phyloP scores from a whole-genome alignment of 2,888 invertebrate genomes.

The Tupiocoris notatus region DNA sequence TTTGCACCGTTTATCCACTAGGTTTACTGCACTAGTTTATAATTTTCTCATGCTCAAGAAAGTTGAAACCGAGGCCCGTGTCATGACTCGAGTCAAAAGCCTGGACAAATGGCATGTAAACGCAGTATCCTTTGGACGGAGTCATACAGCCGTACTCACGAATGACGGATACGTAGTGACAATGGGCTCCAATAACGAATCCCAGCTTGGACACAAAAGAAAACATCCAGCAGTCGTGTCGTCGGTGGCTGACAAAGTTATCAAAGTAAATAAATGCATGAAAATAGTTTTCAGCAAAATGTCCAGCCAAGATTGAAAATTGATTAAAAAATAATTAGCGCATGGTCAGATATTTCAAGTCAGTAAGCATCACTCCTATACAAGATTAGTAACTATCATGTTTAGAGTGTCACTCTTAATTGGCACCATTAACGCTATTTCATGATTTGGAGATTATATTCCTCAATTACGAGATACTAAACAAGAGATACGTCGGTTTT shows the following conservation, averaged over 20 bases:
- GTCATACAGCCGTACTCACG: conserved; percentile 63
- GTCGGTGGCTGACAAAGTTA: conserved; percentile 31
- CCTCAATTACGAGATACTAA: neutral
- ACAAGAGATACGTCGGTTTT: conserved; percentile 43
- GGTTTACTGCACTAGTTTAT: too few species aligned
- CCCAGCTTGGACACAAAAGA: conserved; percentile 62
- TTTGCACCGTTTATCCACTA: too few species aligned
- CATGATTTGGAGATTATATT: too few species aligned
- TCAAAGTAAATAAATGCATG: conserved; percentile 33
- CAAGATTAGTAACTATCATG: too few species aligned
- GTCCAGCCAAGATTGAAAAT: too few species aligned
- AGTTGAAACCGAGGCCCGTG: conserved; percentile 53
- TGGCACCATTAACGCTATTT: too few species aligned
- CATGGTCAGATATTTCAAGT: too few species aligned
- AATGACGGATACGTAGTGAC: conserved; percentile 65
- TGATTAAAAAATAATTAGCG: too few species aligned
- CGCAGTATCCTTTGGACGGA: conserved; percentile 29
- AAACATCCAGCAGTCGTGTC: conserved; percentile 52
- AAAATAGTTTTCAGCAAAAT: too few species aligned
- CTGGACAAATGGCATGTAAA: conserved; percentile 39
- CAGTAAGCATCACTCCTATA: too few species aligned
- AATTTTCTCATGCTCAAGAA: too few species aligned
- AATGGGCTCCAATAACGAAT: conserved; percentile 65
- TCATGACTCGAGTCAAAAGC: conserved; percentile 23
- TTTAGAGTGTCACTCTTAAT: too few species aligned